Evolutionary conservation across 1,140 invertebrate genomes (phyloP), one percentile per base, ranked within the genome.

Genomic region (Schlechtendalia chinensis): DNA sequence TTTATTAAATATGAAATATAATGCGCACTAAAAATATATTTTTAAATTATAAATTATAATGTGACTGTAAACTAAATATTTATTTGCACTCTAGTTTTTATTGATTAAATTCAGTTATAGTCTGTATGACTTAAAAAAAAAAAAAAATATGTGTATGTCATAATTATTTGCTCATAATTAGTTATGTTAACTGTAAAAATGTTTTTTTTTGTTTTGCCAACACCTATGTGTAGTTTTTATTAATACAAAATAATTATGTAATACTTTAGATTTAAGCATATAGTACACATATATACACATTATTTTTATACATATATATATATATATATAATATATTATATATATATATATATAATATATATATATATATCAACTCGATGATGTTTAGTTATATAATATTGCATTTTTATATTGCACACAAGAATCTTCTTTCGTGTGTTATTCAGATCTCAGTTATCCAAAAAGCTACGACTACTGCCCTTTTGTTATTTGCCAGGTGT

Each of bases 121-220:
- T 72, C 24, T 19, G 8, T 53, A 53, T 54, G 8, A 8, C n/a
- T n/a, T n/a, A n/a, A n/a, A n/a, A n/a, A n/a, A n/a, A n/a, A n/a
- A n/a, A n/a, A n/a, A n/a, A 59, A 39, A 39, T 53, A 24, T 53
- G 24, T 19, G 53, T 53, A 72, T 54, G 54, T 77, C 72, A 77
- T 77, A 77, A 77, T 77, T 77, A 59, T 59, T 77, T 77, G 72
- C 72, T 77, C 72, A 77, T 77, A 58, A 77, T 58, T 77, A 77
- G 53, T 59, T 77, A 77, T 39, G 54, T 39, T 59, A 77, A 77
- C 19, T 77, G 72, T 77, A 39, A 59, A 77, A 58, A 59, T 58
- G 29, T 74, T 56, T 69, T 59, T 77, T 59, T 77, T 39, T 63
- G 2, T 63, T 63, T 17, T 63, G 47, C 47, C 19, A 32, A 29